These are phyloP conservation scores for Rhinoptilus africanus DNA, from an alignment of 2,113 vertebrate genomes.

Conservation along the genomic window DNA sequence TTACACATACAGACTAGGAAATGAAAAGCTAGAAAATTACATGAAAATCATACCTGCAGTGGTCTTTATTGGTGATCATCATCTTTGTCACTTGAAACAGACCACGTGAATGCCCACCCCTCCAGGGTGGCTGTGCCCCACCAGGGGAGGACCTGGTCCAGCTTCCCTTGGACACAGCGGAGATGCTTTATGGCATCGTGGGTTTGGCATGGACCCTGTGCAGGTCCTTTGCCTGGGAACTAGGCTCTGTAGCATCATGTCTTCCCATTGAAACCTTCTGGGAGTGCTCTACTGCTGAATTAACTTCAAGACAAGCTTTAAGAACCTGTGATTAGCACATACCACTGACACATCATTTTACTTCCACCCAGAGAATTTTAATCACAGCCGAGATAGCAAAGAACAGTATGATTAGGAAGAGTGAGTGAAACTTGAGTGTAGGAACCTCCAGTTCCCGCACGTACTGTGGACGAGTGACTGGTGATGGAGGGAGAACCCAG, in stretches of 20 bases:
- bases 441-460: not conserved
- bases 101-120: not conserved
- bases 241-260: fast-evolving
- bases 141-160: not conserved
- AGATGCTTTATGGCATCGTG: fast-evolving
- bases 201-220: fast-evolving
- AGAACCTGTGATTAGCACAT: not conserved
- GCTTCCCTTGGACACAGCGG: not conserved
- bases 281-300: not conserved
- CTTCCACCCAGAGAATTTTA: not conserved
- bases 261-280: not conserved
- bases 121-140: fast-evolving
- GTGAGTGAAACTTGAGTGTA: not conserved
- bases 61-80: not conserved
- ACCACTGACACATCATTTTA: too few species aligned
- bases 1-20: not conserved
- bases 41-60: not conserved
- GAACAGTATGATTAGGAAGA: not conserved
- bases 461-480: fast-evolving
- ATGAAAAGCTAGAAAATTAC: not conserved
- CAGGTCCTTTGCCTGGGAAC: not conserved
- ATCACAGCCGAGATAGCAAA: not conserved
- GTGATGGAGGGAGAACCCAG: not conserved
- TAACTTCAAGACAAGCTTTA: not conserved
- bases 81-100: not conserved